Conservation (phyloP, 2,888 invertebrate genomes). For the Stictocephala bisonia region DNA sequence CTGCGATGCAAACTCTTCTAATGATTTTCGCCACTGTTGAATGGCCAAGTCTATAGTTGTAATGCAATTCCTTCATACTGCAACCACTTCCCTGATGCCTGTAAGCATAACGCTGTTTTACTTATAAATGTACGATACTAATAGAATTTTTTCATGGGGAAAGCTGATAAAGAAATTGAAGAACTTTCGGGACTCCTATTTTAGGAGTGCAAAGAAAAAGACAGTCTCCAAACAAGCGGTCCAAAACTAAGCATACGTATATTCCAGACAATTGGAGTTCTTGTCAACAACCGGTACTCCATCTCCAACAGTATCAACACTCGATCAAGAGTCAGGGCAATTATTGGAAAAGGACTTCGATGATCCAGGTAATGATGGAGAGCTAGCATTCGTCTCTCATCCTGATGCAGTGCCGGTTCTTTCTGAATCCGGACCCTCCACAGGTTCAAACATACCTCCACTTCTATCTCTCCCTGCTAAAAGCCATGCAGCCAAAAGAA, state of each 20-base stretch:
- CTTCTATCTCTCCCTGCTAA: background rate
- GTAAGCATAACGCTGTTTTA: background rate
- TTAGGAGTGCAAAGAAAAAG: background rate
- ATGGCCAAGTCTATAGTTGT: slow-evolving; percentile 44
- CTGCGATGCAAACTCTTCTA: slow-evolving; percentile 29
- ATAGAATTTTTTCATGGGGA: background rate
- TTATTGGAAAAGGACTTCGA: background rate
- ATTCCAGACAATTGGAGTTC: slow-evolving; percentile 3
- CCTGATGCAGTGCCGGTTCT: background rate
- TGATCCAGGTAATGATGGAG: background rate
- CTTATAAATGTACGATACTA: background rate
- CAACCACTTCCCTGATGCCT: slow-evolving; percentile 48
- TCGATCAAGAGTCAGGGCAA: background rate
- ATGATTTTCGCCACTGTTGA: slow-evolving; percentile 43
- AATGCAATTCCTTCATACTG: slow-evolving; percentile 41
- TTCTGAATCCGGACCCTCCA: background rate
- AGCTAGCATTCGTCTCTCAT: background rate
- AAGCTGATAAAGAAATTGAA: slow-evolving; percentile 29
- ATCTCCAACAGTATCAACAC: background rate
- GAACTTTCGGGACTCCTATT: background rate
- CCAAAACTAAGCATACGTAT: background rate
- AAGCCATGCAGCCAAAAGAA: background rate
- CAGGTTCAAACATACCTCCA: background rate
- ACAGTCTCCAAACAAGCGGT: background rate
- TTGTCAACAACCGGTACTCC: background rate